Evolutionary conservation across 1,140 invertebrate species (phyloP), one percentile per base, ranked within the genome.

Genomic region (Ips nitidus): DNA sequence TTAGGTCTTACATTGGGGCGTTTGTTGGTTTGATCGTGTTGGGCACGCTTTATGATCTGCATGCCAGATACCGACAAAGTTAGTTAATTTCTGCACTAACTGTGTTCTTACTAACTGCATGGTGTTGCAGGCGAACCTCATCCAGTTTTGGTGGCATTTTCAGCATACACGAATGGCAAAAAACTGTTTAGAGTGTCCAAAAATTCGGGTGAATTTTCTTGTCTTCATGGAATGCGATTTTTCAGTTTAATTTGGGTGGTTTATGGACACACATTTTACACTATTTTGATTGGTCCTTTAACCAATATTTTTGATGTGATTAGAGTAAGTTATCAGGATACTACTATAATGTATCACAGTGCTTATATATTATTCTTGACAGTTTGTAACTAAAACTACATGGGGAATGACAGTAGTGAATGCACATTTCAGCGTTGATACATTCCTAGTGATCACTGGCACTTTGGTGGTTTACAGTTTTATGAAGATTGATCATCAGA

Each of bases 171-270:
- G 36, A 75, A 75, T 66, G 72, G 64, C 8, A 57, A 52, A 57
- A 74, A 74, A 58, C 41, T 75, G 4, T 72, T 75, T 8, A 38
- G 52, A 45, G 53, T 70, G 5, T 59, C 36, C 7, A 61, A 61
- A 59, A 71, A 55, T 2, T 52, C 45, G 0, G 75, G 80, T 42
- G 75, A 80, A 1, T 78, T 87, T n/a, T 66, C 66, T 1, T 85
- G 82, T 68, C 67, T 87, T 0, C 82, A 86, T 65, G 85, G 85
- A 6, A 71, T 86, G 2, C 78, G 84, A 55, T 82, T 81, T 57
- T 53, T 87, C 2, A 83, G 84, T 45, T 85, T 85, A 39, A 77
- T 81, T 2, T 86, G 85, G 84, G 83, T 87, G 5, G 78, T 86
- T 8, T 75, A 81, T 37, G 83, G 81, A 2, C 85, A 87, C 67